Evolutionary conservation across 2,797 vertebrate species (phyloP).

Genomic region (Enteromius viviparus): DNA sequence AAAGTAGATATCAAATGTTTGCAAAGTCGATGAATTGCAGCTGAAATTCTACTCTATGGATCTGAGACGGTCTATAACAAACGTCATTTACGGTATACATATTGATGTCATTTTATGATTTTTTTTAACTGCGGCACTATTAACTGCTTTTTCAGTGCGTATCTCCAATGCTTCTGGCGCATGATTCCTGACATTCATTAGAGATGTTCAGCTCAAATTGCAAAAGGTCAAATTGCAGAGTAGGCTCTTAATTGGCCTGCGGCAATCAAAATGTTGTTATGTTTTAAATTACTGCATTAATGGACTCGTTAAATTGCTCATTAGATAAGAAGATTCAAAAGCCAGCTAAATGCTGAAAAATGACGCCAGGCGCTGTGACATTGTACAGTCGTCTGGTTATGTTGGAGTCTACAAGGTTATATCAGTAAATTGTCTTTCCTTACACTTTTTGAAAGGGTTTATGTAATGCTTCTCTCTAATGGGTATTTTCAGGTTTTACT

Average conservation of each 20-base stretch:
- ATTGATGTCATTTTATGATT: not conserved
- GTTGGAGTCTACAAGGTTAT: not conserved
- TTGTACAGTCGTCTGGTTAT: slow-evolving; percentile 62
- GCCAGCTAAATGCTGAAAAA: slow-evolving; percentile 75
- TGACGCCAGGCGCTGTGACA: slow-evolving; percentile 64
- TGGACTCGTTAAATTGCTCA: slow-evolving; percentile 80
- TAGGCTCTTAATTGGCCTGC: slow-evolving; percentile 80
- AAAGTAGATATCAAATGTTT: not conserved
- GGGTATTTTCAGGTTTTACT: slow-evolving; percentile 27
- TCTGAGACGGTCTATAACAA: not conserved
- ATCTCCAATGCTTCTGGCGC: slow-evolving; percentile 67
- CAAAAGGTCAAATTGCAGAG: slow-evolving; percentile 79
- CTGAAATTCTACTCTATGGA: not conserved
- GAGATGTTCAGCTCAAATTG: slow-evolving; percentile 72
- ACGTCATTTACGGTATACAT: not conserved
- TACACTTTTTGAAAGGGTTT: slow-evolving; percentile 14
- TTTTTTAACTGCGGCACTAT: not conserved
- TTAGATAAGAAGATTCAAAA: slow-evolving; percentile 78
- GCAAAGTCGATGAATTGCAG: slow-evolving; percentile 26
- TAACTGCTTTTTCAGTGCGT: slow-evolving; percentile 60
- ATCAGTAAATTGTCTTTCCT: slow-evolving; percentile 24
- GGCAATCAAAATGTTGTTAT: slow-evolving; percentile 82
- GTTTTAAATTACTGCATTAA: slow-evolving; percentile 79
- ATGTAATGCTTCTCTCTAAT: slow-evolving; percentile 17
- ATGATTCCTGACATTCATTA: slow-evolving; percentile 77